Conservation (phyloP, 1,140 invertebrate genomes). For the Phocides pigmalion region DNA sequence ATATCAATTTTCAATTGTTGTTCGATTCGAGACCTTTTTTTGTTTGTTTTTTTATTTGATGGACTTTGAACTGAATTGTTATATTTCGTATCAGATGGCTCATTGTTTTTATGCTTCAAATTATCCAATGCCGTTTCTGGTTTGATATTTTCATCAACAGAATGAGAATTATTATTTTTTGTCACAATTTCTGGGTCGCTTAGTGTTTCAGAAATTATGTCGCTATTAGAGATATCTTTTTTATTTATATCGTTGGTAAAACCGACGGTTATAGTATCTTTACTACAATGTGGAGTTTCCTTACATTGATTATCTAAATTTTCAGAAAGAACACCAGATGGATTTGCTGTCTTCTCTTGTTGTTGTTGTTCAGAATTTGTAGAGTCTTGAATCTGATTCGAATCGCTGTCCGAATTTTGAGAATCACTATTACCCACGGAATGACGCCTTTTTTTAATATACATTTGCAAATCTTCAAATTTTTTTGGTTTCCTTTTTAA, state of each 20-base stretch:
- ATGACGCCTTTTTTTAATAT: constrained; percentile 54
- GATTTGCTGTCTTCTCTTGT: background rate
- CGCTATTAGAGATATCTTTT: background rate
- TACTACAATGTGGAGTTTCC: background rate
- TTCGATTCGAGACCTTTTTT: constrained; percentile 67
- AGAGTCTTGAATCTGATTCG: no score
- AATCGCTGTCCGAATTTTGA: constrained; percentile 9
- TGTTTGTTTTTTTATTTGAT: constrained; percentile 50
- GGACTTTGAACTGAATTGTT: constrained; percentile 26
- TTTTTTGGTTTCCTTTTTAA: constrained; percentile 78
- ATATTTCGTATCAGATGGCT: constrained; percentile 12
- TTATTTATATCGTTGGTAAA: background rate
- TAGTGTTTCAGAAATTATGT: background rate
- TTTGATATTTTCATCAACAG: background rate
- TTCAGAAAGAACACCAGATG: background rate
- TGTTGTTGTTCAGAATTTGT: no score
- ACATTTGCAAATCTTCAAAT: constrained; percentile 64
- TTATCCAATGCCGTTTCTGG: background rate
- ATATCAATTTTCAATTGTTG: constrained; percentile 76
- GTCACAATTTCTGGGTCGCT: no score
- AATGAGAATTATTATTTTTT: background rate
- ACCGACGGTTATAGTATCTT: background rate
- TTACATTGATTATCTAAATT: background rate
- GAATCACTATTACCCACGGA: constrained; percentile 44
- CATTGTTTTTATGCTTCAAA: constrained; percentile 7